These are phyloP conservation scores for Crenuchus spilurus DNA, from an alignment of 2,797 vertebrate species.

Conservation along the genomic window DNA sequence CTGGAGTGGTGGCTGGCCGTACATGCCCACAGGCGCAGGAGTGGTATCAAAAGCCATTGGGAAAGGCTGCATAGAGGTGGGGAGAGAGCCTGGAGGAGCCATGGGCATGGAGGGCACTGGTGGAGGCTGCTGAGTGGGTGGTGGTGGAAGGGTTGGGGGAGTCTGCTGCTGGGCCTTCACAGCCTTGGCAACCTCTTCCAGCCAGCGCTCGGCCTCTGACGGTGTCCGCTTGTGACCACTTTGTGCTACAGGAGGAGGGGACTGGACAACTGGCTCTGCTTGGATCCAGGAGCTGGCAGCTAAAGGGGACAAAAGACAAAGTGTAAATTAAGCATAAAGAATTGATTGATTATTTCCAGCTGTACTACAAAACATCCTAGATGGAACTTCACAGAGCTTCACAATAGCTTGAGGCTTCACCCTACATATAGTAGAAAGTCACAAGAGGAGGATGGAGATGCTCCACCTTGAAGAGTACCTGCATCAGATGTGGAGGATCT, in stretches of 20 bases:
- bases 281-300: slow-evolving; percentile 81
- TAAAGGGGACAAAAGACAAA: slow-evolving; percentile 47
- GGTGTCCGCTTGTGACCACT: slow-evolving; percentile 87
- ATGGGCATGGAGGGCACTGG: slow-evolving; percentile 55
- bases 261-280: slow-evolving; percentile 71
- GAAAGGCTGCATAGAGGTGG: slow-evolving; percentile 82
- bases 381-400: too few species aligned
- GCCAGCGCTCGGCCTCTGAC: slow-evolving; percentile 90
- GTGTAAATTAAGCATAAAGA: background rate
- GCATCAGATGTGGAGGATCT: too few species aligned
- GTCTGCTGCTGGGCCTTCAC: slow-evolving; percentile 82
- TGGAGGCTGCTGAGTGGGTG: slow-evolving; percentile 47
- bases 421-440: too few species aligned
- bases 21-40: slow-evolving; percentile 76
- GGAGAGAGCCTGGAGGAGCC: slow-evolving; percentile 69
- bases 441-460: too few species aligned
- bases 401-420: too few species aligned
- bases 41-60: slow-evolving; percentile 77
- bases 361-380: background rate
- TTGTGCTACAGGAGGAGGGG: slow-evolving; percentile 70
- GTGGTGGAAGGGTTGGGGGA: slow-evolving; percentile 49
- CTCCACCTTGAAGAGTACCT: too few species aligned
- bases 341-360: background rate
- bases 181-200: slow-evolving; percentile 89
- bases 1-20: slow-evolving; percentile 74